Evolutionary conservation across 2,797 vertebrate species (phyloP), one percentile per base, ranked within the genome.

Genomic region (Rousettus madagascariensis): DNA sequence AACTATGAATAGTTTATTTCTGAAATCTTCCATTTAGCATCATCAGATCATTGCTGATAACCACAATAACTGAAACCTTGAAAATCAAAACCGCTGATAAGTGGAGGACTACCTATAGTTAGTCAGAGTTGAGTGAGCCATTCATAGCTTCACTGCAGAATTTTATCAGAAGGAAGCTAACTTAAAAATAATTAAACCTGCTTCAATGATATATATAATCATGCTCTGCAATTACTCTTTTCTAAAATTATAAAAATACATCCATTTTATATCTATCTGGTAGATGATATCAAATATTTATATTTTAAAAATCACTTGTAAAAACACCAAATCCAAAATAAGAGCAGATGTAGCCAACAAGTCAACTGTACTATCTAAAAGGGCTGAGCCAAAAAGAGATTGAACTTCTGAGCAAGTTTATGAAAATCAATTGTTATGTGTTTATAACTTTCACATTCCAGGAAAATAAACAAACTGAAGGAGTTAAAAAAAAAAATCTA

Each of bases 141-240:
- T 69, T 78, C 69, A 28, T 15, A 88, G 69, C 16, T 95, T 59
- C 86, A 69, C 5, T 92, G n/a, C 36, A 91, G 28, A 86, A 83
- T 75, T 78, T 65, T 93, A 91, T 85, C 94, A 83, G 78, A 80
- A 95, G 26, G 26, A 89, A 95, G 78, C 86, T 63, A 28, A 26
- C 57, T 59, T 59, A 59, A 59, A 57, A 59, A 59, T 26, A 59
- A 96, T 96, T 97, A 96, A 91, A 96, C 59, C 61, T 85, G 24
- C 2, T 65, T 90, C 20, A 63, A 2, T 49, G 12, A 80, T 68
- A 61, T 13, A 15, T 17, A 61, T 63, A 49, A 91, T 36, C 9
- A n/a, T 41, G 8, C 1, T 13, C 13, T 90, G 30, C 41, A 97
- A 80, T 96, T 89, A 26, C 63, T 91, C 4, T 92, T 12, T 51